Evolutionary conservation across 2,113 vertebrate species (phyloP), one percentile per base, ranked within the genome.

Genomic region (Enhydra lutris): DNA sequence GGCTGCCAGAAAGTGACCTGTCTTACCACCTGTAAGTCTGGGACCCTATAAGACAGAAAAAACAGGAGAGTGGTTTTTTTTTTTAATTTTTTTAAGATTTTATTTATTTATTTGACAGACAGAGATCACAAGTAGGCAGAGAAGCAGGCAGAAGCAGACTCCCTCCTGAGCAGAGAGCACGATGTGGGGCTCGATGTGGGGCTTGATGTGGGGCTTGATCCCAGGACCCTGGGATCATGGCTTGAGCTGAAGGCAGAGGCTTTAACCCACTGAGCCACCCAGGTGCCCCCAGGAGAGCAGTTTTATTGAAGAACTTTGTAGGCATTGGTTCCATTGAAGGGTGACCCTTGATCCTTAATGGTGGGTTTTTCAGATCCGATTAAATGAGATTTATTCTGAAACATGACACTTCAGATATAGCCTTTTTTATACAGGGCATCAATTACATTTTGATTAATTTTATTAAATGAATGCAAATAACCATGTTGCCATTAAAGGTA

Each of bases 401-500:
- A 88, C 42, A 55, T 85, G 59, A 69, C 23, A 69, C 14, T n/a
- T 4, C 10, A 39, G 36, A 23, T 45, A 45, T 8, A 39, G 50
- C 10, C 78, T 83, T 91, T 69, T 67, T 91, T 67, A 52, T 11
- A 2, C 14, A 36, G 18, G 52, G 52, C 52, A 6, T 73, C 34
- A 88, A 17, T 91, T 89, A 69, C 31, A 78, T 89, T 67, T 83
- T 82, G 42, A 87, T 65, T 89, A 74, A 45, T 89, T 84, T 97
- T 23, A 67, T 45, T 59, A 81, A 90, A 65, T 13, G 15, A 50
- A 57, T 65, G 34, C 67, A 89, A 63, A 69, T 69, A 89, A 34
- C 15, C 52, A 87, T 29, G 29, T 57, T 86, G 55, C 36, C 47
- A 85, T 82, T 89, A 45, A 63, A 61, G 89, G 36, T 42, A 83